Evolutionary conservation across 1,140 invertebrate genomes (phyloP).

Genomic region (Drosophila nebulosa): DNA sequence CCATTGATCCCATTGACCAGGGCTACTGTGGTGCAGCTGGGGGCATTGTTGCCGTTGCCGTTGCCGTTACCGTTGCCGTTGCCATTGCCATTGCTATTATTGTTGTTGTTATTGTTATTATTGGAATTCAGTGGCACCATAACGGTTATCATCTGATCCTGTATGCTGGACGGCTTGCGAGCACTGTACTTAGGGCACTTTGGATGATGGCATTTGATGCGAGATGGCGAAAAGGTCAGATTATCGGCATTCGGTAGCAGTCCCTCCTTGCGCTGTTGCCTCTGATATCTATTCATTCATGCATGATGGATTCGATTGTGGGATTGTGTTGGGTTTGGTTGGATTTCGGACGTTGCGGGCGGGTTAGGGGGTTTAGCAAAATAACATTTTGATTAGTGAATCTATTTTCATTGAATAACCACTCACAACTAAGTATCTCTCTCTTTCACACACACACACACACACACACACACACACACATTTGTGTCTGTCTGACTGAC

Average conservation of each 20-base stretch:
- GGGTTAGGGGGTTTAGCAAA: slow-evolving; percentile 1
- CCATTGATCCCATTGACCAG: slow-evolving; percentile 67
- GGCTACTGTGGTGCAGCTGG: slow-evolving; percentile 50
- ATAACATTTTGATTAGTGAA: slow-evolving; percentile 49
- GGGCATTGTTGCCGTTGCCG: slow-evolving; percentile 14
- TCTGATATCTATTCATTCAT: slow-evolving; percentile 77
- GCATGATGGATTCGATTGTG: too few relatives aligned
- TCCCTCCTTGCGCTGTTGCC: slow-evolving; percentile 78
- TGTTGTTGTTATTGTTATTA: slow-evolving; percentile 63
- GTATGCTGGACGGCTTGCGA: slow-evolving; percentile 77
- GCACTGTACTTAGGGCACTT: slow-evolving; percentile 79
- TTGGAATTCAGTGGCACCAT: slow-evolving; percentile 79
- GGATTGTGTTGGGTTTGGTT: neutral
- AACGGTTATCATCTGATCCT: slow-evolving; percentile 81
- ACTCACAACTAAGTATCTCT: neutral
- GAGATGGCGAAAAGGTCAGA: slow-evolving; percentile 77
- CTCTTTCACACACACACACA: slow-evolving; percentile 1
- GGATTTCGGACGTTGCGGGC: neutral
- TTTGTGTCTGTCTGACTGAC: slow-evolving; percentile 34
- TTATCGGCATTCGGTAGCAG: slow-evolving; percentile 79
- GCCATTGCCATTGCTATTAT: slow-evolving; percentile 30
- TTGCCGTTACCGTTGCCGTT: slow-evolving; percentile 23
- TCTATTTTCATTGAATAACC: neutral
- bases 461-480: slow-evolving; percentile 24
- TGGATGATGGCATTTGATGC: slow-evolving; percentile 80